Evolutionary conservation across 2,888 invertebrate genomes (phyloP).

Genomic region (Cheilosia vulpina): DNA sequence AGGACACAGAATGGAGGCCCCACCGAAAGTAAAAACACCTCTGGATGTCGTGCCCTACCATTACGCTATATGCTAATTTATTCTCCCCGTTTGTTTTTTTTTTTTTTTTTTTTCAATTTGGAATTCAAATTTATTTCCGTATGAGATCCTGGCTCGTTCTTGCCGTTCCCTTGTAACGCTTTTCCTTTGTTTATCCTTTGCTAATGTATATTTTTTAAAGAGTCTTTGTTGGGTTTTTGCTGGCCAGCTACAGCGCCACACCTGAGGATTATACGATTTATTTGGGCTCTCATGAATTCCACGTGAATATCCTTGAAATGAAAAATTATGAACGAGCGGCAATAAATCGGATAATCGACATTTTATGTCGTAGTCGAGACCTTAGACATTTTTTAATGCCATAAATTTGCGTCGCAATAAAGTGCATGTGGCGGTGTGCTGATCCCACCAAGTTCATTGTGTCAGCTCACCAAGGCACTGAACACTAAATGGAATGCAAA

Average conservation of each 20-base stretch:
- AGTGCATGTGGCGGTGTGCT: slow-evolving; percentile 35
- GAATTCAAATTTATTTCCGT: slow-evolving; percentile 74
- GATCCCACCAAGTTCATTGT: slow-evolving; percentile 73
- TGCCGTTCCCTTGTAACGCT: slow-evolving; percentile 33
- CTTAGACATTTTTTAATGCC: slow-evolving; percentile 17
- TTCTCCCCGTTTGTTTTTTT: slow-evolving; percentile 52
- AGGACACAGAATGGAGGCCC: slow-evolving; percentile 55
- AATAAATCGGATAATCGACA: slow-evolving; percentile 66
- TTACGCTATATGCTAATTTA: slow-evolving; percentile 67
- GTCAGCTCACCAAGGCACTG: slow-evolving; percentile 21
- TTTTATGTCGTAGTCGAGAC: slow-evolving; percentile 55
- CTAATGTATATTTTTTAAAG: slow-evolving; percentile 71
- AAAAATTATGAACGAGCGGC: slow-evolving; percentile 53
- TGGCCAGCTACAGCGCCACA: slow-evolving; percentile 18
- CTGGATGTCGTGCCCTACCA: slow-evolving; percentile 37
- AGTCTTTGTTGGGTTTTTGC: slow-evolving; percentile 63
- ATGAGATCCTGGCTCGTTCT: slow-evolving; percentile 48
- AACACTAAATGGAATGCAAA: slow-evolving; percentile 60
- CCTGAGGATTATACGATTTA: slow-evolving; percentile 68
- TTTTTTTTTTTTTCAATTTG: slow-evolving; percentile 72
- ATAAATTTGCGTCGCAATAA: slow-evolving; percentile 64
- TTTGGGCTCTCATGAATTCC: slow-evolving; percentile 65
- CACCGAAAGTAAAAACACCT: slow-evolving; percentile 42
- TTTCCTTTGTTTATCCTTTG: slow-evolving; percentile 63
- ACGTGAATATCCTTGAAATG: slow-evolving; percentile 64